These are phyloP conservation scores for Cosmia pyralina DNA, from an alignment of 2,888 invertebrate genomes.

Conservation along the genomic window DNA sequence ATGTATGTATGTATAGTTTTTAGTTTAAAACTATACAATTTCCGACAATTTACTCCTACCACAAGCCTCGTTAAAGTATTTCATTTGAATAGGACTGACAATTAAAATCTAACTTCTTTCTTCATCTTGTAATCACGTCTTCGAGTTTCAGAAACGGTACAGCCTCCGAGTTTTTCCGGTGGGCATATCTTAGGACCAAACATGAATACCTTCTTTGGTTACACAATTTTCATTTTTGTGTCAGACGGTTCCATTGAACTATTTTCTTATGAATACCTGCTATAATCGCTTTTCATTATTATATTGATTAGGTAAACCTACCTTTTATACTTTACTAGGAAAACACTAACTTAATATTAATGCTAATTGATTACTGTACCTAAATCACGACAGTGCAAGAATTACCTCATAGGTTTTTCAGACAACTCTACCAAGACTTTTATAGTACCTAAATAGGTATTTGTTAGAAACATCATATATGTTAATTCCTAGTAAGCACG, in stretches of 20 bases:
- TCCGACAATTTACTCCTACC: too few relatives aligned
- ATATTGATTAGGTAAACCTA: neutral
- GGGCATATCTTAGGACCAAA: neutral
- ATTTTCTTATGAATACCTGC: neutral
- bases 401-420: constrained; percentile 39
- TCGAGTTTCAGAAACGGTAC: neutral
- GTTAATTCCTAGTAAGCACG: neutral
- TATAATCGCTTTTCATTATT: neutral
- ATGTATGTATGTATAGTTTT: too few relatives aligned
- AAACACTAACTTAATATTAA: constrained; percentile 7
- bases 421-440: neutral
- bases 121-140: neutral
- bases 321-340: constrained; percentile 7
- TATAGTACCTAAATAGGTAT: neutral
- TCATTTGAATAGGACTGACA: neutral
- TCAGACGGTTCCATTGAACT: neutral
- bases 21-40: too few relatives aligned
- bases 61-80: too few relatives aligned
- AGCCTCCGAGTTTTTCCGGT: neutral
- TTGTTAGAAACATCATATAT: neutral
- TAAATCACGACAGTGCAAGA: constrained; percentile 8
- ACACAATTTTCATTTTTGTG: neutral
- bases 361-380: constrained; percentile 28
- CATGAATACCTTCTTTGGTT: neutral
- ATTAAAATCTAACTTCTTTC: neutral